A percentile compares a stretch with the other conserved stretches of the same genome.
These are phyloP conservation scores for Eurystomus gularis DNA, from an alignment of 2,113 vertebrate species.

Conservation along the genomic window DNA sequence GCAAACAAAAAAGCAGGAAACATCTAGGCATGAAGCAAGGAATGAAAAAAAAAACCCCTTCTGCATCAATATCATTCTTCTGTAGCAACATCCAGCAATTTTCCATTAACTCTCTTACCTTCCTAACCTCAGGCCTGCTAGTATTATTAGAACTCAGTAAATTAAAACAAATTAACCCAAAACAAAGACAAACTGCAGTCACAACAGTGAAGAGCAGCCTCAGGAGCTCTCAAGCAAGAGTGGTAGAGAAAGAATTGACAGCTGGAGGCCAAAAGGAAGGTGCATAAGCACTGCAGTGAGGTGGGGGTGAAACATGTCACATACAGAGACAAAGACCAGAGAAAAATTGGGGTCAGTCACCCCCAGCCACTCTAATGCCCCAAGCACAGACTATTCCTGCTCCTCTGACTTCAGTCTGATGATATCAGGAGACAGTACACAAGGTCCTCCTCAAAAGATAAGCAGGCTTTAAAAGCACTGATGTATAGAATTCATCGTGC, in stretches of 20 bases:
- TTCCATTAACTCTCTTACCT: conserved; percentile 7
- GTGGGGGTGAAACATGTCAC: neutral
- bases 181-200: neutral
- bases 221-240: neutral
- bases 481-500: neutral
- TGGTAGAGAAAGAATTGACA: neutral
- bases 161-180: conserved; percentile 34
- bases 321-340: neutral
- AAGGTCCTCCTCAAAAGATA: neutral
- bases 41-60: neutral
- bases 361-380: neutral
- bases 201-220: neutral
- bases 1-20: neutral
- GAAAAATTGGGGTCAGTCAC: neutral
- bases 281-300: neutral
- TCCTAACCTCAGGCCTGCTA: conserved; percentile 17
- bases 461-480: neutral
- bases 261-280: neutral
- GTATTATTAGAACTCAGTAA: neutral
- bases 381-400: neutral
- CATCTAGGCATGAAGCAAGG: neutral
- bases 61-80: neutral
- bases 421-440: neutral
- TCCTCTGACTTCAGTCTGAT: neutral
- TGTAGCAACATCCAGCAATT: neutral